Conservation (phyloP, 2,888 invertebrate species). For the Boloria euphrosyne region DNA sequence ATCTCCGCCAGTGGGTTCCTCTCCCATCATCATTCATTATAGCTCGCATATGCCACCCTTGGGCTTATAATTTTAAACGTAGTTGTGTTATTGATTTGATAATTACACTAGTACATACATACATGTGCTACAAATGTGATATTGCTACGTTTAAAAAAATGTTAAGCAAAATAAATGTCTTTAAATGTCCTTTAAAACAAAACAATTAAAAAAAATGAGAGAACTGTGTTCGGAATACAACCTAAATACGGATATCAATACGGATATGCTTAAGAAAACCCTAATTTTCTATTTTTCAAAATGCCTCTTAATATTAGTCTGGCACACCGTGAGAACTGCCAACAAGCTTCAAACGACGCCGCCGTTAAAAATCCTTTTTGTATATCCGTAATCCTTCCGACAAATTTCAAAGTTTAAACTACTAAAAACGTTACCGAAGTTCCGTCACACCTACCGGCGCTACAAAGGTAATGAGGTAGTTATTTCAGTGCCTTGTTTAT, state of each 20-base stretch:
- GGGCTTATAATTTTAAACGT: conserved; percentile 12
- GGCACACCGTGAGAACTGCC: conserved; percentile 35
- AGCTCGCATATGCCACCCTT: conserved; percentile 29
- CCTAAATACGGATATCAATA: too few relatives aligned
- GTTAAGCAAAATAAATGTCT: too few relatives aligned
- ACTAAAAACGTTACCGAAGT: conserved; percentile 62
- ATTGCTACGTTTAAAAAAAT: too few relatives aligned
- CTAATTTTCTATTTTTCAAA: conserved; percentile 1
- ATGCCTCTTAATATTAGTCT: conserved; percentile 19
- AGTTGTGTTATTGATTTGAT: background rate
- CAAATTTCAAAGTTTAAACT: conserved; percentile 54
- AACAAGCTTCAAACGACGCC: conserved; percentile 36
- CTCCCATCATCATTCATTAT: conserved; percentile 47
- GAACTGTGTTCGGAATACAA: too few relatives aligned
- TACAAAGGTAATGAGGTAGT: conserved; percentile 80
- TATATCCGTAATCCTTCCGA: conserved; percentile 46
- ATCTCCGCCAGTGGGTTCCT: conserved; percentile 60
- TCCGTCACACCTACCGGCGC: conserved; percentile 70
- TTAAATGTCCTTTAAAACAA: too few relatives aligned
- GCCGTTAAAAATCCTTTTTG: conserved; percentile 44
- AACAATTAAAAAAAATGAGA: too few relatives aligned
- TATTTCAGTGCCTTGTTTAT: conserved; percentile 81
- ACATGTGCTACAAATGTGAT: too few relatives aligned
- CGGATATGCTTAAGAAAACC: too few relatives aligned
- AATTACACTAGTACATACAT: too few relatives aligned